These are phyloP conservation scores for Lateolabrax maculatus DNA, from an alignment of 2,797 vertebrate genomes.

Conservation along the genomic window DNA sequence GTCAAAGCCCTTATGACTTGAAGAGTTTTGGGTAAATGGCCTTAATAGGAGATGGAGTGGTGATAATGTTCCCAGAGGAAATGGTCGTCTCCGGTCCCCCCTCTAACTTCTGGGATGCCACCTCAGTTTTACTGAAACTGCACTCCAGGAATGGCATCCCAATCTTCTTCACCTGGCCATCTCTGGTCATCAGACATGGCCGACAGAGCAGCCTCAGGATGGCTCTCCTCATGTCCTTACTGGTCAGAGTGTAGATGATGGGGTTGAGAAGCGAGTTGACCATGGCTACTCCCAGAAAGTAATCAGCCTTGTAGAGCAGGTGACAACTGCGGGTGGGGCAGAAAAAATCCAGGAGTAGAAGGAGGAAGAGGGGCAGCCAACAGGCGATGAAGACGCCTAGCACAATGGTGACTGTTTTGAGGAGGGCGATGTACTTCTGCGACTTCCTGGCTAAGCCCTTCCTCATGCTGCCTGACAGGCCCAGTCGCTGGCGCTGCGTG, in stretches of 20 bases:
- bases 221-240: slow-evolving; percentile 90
- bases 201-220: slow-evolving; percentile 89
- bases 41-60: slow-evolving; percentile 81
- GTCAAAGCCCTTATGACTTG: slow-evolving; percentile 66
- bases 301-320: slow-evolving; percentile 89
- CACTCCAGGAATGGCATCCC: slow-evolving; percentile 87
- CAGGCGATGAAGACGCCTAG: slow-evolving; percentile 92
- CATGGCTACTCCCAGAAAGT: slow-evolving; percentile 93
- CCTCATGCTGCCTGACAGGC: slow-evolving; percentile 76
- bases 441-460: slow-evolving; percentile 82
- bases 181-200: slow-evolving; percentile 82
- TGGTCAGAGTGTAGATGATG: slow-evolving; percentile 93
- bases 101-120: slow-evolving; percentile 84
- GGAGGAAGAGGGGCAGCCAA: slow-evolving; percentile 92
- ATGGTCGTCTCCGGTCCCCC: slow-evolving; percentile 84
- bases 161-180: slow-evolving; percentile 85
- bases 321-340: slow-evolving; percentile 81
- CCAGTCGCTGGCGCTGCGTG: slow-evolving; percentile 79
- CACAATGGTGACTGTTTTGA: slow-evolving; percentile 93
- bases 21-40: slow-evolving; percentile 81
- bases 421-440: slow-evolving; percentile 88
- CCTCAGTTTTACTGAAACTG: slow-evolving; percentile 90
- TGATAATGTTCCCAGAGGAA: slow-evolving; percentile 84
- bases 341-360: slow-evolving; percentile 90
- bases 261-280: slow-evolving; percentile 93